Percentiles rank a stretch among this genome's conserved stretches.
Evolutionary conservation across 2,797 vertebrate genomes (phyloP).

Genomic region (Orientallactaga sibirica): DNA sequence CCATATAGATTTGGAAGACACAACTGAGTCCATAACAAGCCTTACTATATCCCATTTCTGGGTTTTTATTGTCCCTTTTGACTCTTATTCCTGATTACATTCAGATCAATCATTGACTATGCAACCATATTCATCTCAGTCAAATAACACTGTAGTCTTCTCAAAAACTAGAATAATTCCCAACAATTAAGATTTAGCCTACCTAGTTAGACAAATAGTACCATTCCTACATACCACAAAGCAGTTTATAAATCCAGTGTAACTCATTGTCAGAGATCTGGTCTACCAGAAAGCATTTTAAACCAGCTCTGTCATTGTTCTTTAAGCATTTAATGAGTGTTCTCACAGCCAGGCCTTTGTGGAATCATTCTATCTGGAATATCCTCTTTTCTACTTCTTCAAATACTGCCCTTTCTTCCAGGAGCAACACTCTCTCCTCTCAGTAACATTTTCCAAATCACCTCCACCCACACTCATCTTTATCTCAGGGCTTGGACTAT

Average conservation of each 20-base stretch:
- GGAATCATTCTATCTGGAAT: conserved; percentile 26
- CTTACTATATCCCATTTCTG: background rate
- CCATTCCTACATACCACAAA: background rate
- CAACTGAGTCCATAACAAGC: background rate
- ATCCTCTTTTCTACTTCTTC: conserved; percentile 18
- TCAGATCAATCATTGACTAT: background rate
- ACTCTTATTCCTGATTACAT: background rate
- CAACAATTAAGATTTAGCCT: background rate
- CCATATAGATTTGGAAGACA: background rate
- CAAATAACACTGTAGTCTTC: background rate
- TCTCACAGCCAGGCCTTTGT: background rate
- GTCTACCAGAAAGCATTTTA: background rate
- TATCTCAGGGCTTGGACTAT: conserved; percentile 32
- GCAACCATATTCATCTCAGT: background rate
- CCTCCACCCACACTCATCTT: conserved; percentile 15
- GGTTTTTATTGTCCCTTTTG: background rate
- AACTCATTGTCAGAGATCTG: background rate
- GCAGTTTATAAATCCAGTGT: background rate
- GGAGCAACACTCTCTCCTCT: background rate
- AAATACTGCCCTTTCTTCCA: conserved; percentile 48
- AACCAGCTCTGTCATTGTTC: conserved; percentile 10
- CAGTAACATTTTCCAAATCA: background rate
- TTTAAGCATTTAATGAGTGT: background rate
- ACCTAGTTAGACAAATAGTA: background rate
- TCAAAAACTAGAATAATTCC: background rate